Percentiles rank a stretch among this genome's conserved stretches.
Evolutionary conservation across 2,888 invertebrate species (phyloP).

Genomic region (Octonoba sinensis): DNA sequence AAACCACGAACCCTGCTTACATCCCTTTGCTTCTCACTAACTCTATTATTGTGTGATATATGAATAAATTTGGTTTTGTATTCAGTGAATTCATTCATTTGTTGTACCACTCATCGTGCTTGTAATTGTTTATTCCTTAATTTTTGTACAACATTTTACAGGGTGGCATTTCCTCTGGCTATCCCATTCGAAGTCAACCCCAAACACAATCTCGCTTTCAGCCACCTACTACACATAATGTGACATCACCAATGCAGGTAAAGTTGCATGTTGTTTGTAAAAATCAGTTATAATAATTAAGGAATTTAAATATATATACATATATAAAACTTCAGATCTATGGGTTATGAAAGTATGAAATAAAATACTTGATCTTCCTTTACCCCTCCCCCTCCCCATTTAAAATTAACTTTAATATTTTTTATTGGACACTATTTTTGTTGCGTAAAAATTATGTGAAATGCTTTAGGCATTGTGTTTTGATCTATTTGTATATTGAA

Average conservation of each 20-base stretch:
- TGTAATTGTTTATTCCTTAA: neutral
- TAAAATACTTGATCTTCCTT: no score
- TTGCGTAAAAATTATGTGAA: neutral
- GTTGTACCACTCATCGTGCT: no score
- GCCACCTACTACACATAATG: slow-evolving; percentile 60
- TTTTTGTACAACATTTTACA: neutral
- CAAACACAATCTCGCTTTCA: slow-evolving; percentile 67
- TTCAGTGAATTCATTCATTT: no score
- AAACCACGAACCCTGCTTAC: no score
- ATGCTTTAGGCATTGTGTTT: no score
- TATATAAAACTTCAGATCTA: neutral
- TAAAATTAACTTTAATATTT: neutral
- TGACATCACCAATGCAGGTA: slow-evolving; percentile 48
- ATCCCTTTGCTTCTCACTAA: no score
- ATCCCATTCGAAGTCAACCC: slow-evolving; percentile 81
- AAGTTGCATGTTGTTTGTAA: neutral
- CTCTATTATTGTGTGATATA: no score
- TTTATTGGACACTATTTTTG: neutral
- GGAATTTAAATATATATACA: neutral
- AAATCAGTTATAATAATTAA: neutral
- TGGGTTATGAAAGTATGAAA: no score
- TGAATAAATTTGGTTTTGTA: no score
- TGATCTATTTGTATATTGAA: no score
- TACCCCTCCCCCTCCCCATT: no score
- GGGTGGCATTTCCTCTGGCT: slow-evolving; percentile 86